Evolutionary conservation across 2,888 invertebrate genomes (phyloP).

Genomic region (Melikaiella ostensackeni): DNA sequence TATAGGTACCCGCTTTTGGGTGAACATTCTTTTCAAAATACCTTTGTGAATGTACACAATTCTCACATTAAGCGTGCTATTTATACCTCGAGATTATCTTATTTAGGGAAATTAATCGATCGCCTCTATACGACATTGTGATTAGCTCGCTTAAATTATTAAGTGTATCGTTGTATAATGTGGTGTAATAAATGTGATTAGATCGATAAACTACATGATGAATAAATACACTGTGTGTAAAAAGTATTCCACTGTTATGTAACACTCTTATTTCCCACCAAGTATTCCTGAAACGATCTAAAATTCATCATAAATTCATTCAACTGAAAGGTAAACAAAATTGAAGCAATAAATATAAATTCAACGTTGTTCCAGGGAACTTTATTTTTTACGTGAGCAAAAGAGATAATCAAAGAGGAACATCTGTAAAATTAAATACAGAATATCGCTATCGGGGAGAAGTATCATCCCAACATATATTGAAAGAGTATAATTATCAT

Average conservation of each 20-base stretch:
- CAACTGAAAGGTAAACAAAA: background rate
- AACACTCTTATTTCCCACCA: background rate
- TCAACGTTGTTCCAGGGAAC: conserved; percentile 19
- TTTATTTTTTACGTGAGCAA: conserved; percentile 23
- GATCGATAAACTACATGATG: conserved; percentile 55
- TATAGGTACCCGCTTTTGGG: background rate
- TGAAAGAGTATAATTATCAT: conserved; percentile 17
- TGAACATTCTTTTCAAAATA: conserved; percentile 11
- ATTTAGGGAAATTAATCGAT: conserved; percentile 62
- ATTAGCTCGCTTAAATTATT: conserved; percentile 74
- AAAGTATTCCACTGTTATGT: background rate
- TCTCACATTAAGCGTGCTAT: conserved; percentile 72
- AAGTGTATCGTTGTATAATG: conserved; percentile 76
- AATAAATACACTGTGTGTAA: conserved; percentile 1
- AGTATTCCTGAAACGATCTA: background rate
- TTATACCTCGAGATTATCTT: conserved; percentile 70
- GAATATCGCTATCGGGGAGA: conserved; percentile 15
- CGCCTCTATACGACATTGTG: conserved; percentile 71
- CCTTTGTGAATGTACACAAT: conserved; percentile 61
- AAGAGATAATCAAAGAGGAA: background rate
- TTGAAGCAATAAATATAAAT: background rate
- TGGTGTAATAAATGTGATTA: conserved; percentile 77
- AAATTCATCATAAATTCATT: background rate
- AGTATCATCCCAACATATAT: background rate
- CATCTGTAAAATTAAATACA: conserved; percentile 33